phyloP scores from a whole-genome alignment of 2,113 vertebrate genomes.

The Melospiza melodia region DNA sequence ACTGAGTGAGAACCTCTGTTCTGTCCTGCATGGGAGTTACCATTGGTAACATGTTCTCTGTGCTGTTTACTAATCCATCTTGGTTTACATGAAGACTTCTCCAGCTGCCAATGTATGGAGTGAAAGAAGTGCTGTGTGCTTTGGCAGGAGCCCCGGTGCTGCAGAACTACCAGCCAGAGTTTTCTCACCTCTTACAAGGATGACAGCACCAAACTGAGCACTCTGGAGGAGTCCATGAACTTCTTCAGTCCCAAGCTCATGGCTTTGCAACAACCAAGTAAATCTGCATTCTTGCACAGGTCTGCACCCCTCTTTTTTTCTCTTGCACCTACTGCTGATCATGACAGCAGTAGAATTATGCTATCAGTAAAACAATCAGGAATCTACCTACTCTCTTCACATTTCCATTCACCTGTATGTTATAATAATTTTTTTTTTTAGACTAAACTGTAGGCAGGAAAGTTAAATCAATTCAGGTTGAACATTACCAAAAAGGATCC shows the following conservation, averaged over 20 bases:
- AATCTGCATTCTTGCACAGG: not conserved
- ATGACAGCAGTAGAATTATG: accelerated
- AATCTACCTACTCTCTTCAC: not conserved
- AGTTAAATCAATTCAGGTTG: not conserved
- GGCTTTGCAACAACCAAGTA: not conserved
- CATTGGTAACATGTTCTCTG: not conserved
- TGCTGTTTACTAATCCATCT: not conserved
- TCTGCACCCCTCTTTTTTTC: not conserved
- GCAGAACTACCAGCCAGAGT: not conserved
- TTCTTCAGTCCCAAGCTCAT: not conserved
- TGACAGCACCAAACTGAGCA: not conserved
- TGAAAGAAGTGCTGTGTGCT: not conserved
- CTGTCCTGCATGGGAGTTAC: not conserved
- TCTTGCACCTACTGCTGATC: not conserved
- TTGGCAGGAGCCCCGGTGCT: not conserved
- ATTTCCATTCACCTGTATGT: not conserved
- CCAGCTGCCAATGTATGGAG: not conserved
- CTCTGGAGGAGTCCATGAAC: not conserved
- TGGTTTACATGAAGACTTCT: not conserved
- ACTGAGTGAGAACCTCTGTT: not conserved
- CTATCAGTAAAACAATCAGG: not conserved
- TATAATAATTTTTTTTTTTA: not conserved
- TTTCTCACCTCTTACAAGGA: not conserved
- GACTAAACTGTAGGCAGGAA: not conserved
- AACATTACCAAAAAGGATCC: not conserved